Evolutionary conservation across 1,140 invertebrate species (phyloP).

Genomic region (Anthonomus grandis): DNA sequence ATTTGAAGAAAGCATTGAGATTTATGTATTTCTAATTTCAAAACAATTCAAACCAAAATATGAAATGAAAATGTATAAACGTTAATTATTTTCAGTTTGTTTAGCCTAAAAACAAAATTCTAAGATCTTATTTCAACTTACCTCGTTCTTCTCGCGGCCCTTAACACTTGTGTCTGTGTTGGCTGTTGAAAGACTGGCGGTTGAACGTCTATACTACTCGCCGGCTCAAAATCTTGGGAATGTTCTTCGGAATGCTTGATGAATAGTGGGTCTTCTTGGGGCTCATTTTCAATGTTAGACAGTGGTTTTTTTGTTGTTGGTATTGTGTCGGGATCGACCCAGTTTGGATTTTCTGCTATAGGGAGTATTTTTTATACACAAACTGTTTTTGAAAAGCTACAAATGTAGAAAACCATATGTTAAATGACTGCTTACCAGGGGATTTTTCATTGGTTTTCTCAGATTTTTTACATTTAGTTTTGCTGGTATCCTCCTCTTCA

Average conservation of each 20-base stretch:
- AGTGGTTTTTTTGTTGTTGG: conserved; percentile 17
- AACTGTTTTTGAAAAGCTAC: not conserved
- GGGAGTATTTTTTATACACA: not conserved
- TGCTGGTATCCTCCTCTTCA: conserved; percentile 8
- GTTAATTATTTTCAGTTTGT: too few species aligned
- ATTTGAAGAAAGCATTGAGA: too few species aligned
- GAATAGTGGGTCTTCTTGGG: conserved; percentile 47
- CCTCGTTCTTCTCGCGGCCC: conserved; percentile 25
- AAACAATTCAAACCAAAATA: too few species aligned
- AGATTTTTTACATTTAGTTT: conserved; percentile 10
- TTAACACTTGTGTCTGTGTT: conserved; percentile 24
- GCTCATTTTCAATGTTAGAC: conserved; percentile 17
- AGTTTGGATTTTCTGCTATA: conserved; percentile 15
- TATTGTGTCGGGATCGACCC: conserved; percentile 22
- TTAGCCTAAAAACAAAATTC: too few species aligned
- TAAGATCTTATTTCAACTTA: too few species aligned
- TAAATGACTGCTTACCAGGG: conserved; percentile 2
- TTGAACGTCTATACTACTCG: not conserved
- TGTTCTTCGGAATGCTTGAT: conserved; percentile 45
- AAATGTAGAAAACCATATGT: not conserved
- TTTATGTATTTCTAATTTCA: too few species aligned
- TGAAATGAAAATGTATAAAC: too few species aligned
- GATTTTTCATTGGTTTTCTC: conserved; percentile 17
- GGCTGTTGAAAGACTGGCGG: conserved; percentile 16
- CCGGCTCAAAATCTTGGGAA: conserved; percentile 14